phyloP scores from a whole-genome alignment of 2,888 invertebrate species.

The Ptychoptera contaminata region DNA sequence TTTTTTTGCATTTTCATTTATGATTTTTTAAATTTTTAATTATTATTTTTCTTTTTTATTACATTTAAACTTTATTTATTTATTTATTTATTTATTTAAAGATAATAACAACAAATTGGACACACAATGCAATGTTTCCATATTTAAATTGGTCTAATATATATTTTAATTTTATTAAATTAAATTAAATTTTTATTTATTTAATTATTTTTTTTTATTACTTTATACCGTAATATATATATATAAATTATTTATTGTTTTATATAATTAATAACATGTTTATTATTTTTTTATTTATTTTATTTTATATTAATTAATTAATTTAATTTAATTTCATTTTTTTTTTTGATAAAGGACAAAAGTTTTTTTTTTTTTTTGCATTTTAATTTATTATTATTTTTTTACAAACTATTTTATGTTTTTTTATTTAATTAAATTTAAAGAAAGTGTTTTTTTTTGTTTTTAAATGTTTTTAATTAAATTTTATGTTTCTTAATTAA shows the following conservation, averaged over 20 bases:
- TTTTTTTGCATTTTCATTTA: neutral
- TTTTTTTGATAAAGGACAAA: neutral
- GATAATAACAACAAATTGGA: neutral
- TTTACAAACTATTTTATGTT: neutral
- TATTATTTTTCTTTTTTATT: neutral
- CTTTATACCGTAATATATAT: neutral
- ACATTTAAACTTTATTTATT: neutral
- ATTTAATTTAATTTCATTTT: neutral
- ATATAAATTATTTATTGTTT: neutral
- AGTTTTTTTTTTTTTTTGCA: neutral
- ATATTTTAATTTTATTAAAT: neutral
- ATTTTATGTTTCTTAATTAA: conserved; percentile 7
- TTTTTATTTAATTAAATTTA: neutral
- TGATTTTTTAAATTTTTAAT: neutral
- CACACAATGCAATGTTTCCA: too few relatives aligned
- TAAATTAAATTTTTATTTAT: neutral
- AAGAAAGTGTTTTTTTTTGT: neutral
- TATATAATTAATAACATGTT: neutral
- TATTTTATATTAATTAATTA: neutral
- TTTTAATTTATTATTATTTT: neutral
- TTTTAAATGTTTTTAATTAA: too few relatives aligned
- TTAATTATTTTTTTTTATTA: neutral
- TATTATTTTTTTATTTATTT: neutral
- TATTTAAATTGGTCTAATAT: too few relatives aligned
- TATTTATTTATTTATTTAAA: neutral